These are phyloP conservation scores for Cydia fagiglandana DNA, from an alignment of 1,140 invertebrate genomes.

Conservation along the genomic window DNA sequence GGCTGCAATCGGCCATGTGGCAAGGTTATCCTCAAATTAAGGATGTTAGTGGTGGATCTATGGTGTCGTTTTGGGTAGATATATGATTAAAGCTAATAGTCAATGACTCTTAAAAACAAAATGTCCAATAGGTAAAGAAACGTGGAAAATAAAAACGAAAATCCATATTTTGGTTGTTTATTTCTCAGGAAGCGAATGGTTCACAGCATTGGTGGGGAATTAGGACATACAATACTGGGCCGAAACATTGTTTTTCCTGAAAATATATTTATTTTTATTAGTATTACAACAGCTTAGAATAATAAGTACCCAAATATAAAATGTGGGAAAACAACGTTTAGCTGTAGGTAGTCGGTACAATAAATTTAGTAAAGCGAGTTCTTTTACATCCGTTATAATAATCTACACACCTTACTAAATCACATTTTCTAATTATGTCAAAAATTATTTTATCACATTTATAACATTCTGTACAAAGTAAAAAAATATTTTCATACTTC, in stretches of 20 bases:
- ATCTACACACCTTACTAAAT: conserved; percentile 76
- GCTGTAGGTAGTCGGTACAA: conserved; percentile 63
- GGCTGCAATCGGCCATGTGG: too few relatives aligned
- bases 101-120: background rate
- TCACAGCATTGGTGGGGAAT: conserved; percentile 79
- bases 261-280: conserved; percentile 61
- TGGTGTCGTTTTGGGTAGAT: background rate
- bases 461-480: conserved; percentile 76
- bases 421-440: conserved; percentile 76
- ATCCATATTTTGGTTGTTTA: conserved; percentile 74
- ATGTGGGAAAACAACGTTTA: conserved; percentile 71
- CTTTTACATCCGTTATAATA: conserved; percentile 58
- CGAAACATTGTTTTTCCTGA: conserved; percentile 71
- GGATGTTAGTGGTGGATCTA: too few relatives aligned
- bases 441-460: conserved; percentile 77
- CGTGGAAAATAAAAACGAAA: conserved; percentile 45
- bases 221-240: conserved; percentile 71
- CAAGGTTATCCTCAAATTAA: too few relatives aligned
- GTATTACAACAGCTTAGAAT: conserved; percentile 72
- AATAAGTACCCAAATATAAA: conserved; percentile 75
- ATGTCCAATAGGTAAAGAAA: background rate
- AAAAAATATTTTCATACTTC: conserved; percentile 76
- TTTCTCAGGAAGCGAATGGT: conserved; percentile 78
- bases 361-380: conserved; percentile 74
- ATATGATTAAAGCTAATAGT: conserved; percentile 15